Evolutionary conservation across 2,113 vertebrate species (phyloP).

Genomic region (Castor canadensis): DNA sequence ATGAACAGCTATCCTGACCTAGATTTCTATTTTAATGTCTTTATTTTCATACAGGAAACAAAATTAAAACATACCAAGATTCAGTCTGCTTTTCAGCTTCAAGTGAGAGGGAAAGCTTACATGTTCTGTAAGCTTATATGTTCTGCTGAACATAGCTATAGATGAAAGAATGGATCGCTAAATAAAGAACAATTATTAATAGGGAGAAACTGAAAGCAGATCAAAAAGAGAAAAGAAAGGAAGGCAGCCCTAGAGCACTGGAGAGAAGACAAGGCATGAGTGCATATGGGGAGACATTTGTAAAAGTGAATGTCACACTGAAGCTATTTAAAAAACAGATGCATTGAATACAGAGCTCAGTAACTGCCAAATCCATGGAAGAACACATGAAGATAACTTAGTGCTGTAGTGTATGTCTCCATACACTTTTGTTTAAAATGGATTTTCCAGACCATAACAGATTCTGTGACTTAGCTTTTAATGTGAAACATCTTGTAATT

Average conservation of each 20-base stretch:
- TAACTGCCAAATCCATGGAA: neutral
- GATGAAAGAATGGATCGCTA: neutral
- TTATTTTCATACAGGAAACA: neutral
- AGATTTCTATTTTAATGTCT: neutral
- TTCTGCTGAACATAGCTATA: neutral
- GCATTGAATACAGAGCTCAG: neutral
- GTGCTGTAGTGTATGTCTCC: neutral
- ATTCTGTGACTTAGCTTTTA: neutral
- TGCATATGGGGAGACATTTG: neutral
- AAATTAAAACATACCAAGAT: neutral
- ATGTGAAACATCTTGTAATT: slow-evolving; percentile 1
- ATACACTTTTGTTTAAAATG: neutral
- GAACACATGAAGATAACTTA: neutral
- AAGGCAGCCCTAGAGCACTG: neutral
- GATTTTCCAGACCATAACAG: neutral
- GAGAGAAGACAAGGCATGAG: neutral
- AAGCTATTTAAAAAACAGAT: neutral
- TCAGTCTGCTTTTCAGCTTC: neutral
- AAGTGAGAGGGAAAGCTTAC: neutral
- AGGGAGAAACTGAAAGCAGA: neutral
- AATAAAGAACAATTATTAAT: neutral
- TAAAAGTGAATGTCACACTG: neutral
- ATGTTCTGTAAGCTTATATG: neutral
- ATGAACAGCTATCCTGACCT: neutral
- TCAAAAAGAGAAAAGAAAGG: neutral